Evolutionary conservation across 2,888 invertebrate genomes (phyloP).

Genomic region (Sylvicola fuscatus): DNA sequence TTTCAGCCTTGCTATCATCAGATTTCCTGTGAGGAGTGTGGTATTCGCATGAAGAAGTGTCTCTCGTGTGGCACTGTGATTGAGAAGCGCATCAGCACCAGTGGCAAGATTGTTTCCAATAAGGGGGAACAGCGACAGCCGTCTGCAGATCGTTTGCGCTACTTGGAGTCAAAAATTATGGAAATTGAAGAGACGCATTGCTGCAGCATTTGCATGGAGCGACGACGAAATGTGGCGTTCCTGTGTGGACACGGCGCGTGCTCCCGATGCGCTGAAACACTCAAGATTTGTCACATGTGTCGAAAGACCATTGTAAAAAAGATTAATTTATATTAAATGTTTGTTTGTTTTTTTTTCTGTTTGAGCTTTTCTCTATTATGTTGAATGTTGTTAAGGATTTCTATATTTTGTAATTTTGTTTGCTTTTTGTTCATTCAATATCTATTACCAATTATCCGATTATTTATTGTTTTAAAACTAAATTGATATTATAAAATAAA

Average conservation of each 20-base stretch:
- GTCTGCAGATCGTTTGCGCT: constrained; percentile 40
- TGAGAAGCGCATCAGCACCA: constrained; percentile 30
- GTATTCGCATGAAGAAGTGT: constrained; percentile 57
- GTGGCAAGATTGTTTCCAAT: constrained; percentile 28
- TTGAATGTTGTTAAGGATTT: too few species aligned
- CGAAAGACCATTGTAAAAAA: constrained; percentile 25
- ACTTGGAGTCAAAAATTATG: constrained; percentile 54
- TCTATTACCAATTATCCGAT: too few species aligned
- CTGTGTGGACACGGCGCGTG: constrained; percentile 79
- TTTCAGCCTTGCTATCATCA: constrained; percentile 57
- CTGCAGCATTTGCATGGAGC: constrained; percentile 78
- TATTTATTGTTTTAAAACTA: too few species aligned
- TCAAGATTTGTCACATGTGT: constrained; percentile 67
- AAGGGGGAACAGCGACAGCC: constrained; percentile 29
- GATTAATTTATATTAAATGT: constrained; percentile 22
- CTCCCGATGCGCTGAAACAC: constrained; percentile 56
- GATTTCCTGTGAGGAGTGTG: constrained; percentile 55
- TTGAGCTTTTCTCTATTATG: too few species aligned
- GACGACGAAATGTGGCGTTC: constrained; percentile 60
- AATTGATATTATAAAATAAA: too few species aligned
- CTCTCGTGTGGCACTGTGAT: constrained; percentile 42
- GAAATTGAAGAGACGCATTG: constrained; percentile 73
- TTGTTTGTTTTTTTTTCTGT: too few species aligned
- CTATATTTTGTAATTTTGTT: too few species aligned
- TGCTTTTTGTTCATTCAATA: too few species aligned